A percentile compares a stretch with the other conserved stretches of the same genome.
phyloP scores from a whole-genome alignment of 2,888 invertebrate genomes.

The Xanthorhoe spadicearia region DNA sequence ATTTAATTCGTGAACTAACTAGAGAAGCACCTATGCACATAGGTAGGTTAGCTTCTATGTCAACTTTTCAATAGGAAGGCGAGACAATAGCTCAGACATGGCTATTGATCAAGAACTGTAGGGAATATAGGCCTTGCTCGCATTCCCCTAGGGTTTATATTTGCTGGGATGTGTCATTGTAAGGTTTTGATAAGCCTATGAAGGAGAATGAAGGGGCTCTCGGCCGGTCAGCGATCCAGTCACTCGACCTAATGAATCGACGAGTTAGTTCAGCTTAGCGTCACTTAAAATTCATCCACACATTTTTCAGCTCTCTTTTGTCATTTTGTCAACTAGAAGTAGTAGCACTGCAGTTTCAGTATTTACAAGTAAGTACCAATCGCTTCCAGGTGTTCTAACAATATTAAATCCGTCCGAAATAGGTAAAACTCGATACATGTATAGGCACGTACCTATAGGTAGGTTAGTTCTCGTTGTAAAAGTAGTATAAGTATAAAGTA shows the following conservation, averaged over 20 bases:
- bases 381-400: too few relatives aligned
- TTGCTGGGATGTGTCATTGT: constrained; percentile 47
- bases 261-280: constrained; percentile 43
- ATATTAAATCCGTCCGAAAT: too few relatives aligned
- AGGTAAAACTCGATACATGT: too few relatives aligned
- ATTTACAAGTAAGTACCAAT: too few relatives aligned
- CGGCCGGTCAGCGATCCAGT: constrained; percentile 59
- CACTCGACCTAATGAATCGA: constrained; percentile 75
- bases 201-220: constrained; percentile 69
- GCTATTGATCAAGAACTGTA: constrained; percentile 49
- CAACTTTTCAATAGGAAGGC: constrained; percentile 60
- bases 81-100: constrained; percentile 64
- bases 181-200: constrained; percentile 60
- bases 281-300: constrained; percentile 13
- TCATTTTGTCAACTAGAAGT: not conserved
- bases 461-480: too few relatives aligned
- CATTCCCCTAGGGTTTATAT: constrained; percentile 47
- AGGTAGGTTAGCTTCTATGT: constrained; percentile 43
- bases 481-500: too few relatives aligned
- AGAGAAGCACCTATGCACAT: constrained; percentile 17
- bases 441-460: too few relatives aligned
- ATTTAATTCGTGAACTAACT: constrained; percentile 21
- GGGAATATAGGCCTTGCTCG: constrained; percentile 38
- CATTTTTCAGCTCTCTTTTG: constrained; percentile 27
- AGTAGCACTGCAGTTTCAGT: not conserved